Conservation (phyloP, 2,797 vertebrate genomes). For the Anguilla megastoma region DNA sequence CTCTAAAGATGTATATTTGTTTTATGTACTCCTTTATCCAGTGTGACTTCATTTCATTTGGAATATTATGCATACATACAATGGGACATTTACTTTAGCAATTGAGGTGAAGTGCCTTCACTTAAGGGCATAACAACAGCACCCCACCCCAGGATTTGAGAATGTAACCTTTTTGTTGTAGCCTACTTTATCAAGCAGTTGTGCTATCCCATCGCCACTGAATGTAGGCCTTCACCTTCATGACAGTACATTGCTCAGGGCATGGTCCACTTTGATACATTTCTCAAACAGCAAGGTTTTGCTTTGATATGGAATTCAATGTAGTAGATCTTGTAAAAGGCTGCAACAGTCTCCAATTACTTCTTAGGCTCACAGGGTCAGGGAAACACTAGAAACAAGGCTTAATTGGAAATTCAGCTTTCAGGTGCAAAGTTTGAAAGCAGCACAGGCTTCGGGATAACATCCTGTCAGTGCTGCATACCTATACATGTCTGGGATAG, state of each 20-base stretch:
- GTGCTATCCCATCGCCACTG: not conserved
- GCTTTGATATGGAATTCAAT: slow-evolving; percentile 56
- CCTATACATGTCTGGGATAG: not conserved
- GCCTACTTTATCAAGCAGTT: not conserved
- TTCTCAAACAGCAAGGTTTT: slow-evolving; percentile 37
- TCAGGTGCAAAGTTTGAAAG: slow-evolving; percentile 29
- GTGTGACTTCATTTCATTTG: slow-evolving; percentile 2
- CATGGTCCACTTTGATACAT: slow-evolving; percentile 59
- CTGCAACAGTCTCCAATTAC: slow-evolving; percentile 42
- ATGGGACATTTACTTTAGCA: not conserved
- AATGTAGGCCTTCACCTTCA: slow-evolving; percentile 21
- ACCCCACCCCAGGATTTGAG: not conserved
- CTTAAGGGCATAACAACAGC: not conserved
- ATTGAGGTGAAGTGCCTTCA: not conserved
- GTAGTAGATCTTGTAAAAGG: slow-evolving; percentile 52
- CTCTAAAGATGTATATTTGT: not conserved
- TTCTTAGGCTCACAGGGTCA: slow-evolving; percentile 32
- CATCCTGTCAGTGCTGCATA: not conserved
- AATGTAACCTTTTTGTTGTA: not conserved
- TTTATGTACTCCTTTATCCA: not conserved
- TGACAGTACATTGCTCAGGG: slow-evolving; percentile 26
- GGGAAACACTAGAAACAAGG: not conserved
- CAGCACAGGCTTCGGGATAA: not conserved
- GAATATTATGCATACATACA: not conserved
- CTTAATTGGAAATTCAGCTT: slow-evolving; percentile 19